Conservation (phyloP, 2,888 invertebrate species). For the Flabesymbios commensalis region DNA sequence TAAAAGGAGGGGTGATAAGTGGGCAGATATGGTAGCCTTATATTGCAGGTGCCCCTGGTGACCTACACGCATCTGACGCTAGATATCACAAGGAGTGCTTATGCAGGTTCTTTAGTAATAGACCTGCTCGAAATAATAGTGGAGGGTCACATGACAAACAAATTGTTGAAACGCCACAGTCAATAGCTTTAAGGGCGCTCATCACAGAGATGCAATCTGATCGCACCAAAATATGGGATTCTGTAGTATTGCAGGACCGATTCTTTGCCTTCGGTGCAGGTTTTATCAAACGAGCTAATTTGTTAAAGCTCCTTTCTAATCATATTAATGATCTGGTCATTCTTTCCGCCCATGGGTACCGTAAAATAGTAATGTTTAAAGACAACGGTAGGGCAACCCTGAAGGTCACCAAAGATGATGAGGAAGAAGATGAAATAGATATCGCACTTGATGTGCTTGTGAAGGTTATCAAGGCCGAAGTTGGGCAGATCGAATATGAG, state of each 20-base stretch:
- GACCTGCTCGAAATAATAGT: not conserved
- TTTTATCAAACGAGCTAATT: not conserved
- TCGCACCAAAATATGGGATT: conserved; percentile 5
- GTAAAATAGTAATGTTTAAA: not conserved
- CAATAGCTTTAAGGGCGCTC: not conserved
- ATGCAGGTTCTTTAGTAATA: conserved; percentile 1
- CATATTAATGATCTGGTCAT: not conserved
- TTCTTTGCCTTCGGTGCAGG: not conserved
- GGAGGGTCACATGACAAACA: not conserved
- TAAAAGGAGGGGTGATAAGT: not conserved
- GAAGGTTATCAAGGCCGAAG: not conserved
- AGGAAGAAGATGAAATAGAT: not conserved
- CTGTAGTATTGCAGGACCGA: not conserved
- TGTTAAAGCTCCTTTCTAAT: not conserved
- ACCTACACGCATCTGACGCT: conserved; percentile 1
- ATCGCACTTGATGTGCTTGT: not conserved
- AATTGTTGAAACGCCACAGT: not conserved
- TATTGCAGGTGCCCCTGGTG: not conserved
- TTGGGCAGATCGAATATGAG: not conserved
- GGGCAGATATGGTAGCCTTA: not conserved
- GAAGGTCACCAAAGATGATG: not conserved
- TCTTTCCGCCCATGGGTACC: not conserved
- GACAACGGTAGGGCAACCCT: conserved; percentile 1
- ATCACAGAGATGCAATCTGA: conserved; percentile 6
- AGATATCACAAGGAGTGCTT: conserved; percentile 4